Percentiles rank a stretch among this genome's conserved stretches.
Conservation (phyloP, 2,888 invertebrate genomes). For the Orthonychiurus folsomi region DNA sequence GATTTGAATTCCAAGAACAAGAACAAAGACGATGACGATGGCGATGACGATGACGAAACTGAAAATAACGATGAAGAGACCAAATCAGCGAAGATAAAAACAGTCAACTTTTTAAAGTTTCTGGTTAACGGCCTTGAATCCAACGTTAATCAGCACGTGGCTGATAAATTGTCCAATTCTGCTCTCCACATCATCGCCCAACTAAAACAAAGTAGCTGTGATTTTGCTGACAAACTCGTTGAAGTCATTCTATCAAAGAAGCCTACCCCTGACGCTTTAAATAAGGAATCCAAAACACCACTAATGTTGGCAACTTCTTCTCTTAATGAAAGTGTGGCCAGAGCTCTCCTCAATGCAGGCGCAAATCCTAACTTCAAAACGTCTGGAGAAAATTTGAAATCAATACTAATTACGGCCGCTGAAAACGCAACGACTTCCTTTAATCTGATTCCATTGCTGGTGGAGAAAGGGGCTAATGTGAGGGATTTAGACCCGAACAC, state of each 20-base stretch:
- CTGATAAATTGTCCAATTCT: slow-evolving; percentile 9
- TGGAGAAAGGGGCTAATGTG: slow-evolving; percentile 29
- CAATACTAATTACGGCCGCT: slow-evolving; percentile 7
- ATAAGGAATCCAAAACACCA: slow-evolving; percentile 41
- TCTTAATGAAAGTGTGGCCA: slow-evolving; percentile 16
- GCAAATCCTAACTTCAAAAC: slow-evolving; percentile 31
- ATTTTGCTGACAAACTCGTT: not conserved
- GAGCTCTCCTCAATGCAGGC: slow-evolving; percentile 29
- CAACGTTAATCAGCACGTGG: slow-evolving; percentile 22
- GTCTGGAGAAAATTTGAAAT: not conserved
- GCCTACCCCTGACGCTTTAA: slow-evolving; percentile 22
- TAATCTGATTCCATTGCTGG: slow-evolving; percentile 24
- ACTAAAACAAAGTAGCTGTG: not conserved
- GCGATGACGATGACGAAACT: not conserved
- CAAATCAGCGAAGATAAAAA: not conserved
- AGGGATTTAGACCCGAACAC: slow-evolving; percentile 21
- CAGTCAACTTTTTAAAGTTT: slow-evolving; percentile 10
- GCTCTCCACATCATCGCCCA: slow-evolving; percentile 2
- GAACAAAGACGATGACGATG: not conserved
- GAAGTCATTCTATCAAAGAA: slow-evolving; percentile 18
- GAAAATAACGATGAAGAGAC: not conserved
- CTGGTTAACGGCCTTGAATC: slow-evolving; percentile 23
- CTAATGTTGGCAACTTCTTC: slow-evolving; percentile 42
- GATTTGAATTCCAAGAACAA: not conserved
- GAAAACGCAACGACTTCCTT: not conserved